Percentiles rank a stretch among this genome's conserved stretches.
Conservation (phyloP, 2,113 vertebrate species). For the Chlorodrepanis virens region DNA sequence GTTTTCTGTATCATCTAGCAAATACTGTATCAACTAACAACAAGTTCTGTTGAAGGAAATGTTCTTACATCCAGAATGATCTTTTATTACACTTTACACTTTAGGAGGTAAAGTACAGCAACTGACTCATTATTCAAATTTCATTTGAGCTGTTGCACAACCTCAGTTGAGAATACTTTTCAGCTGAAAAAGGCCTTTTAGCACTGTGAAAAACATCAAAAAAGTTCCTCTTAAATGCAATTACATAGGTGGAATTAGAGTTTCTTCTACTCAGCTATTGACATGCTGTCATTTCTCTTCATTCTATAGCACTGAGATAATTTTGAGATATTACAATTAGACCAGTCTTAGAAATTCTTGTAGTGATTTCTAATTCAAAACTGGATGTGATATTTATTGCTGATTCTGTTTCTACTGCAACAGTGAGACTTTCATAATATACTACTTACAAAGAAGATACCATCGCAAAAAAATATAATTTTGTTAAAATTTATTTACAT, state of each 20-base stretch:
- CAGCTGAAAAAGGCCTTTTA: not conserved
- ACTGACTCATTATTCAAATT: not conserved
- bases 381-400: not conserved
- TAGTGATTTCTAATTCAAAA: not conserved
- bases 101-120: not conserved
- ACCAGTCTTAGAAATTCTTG: not conserved
- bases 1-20: not conserved
- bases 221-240: not conserved
- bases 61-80: not conserved
- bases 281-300: not conserved
- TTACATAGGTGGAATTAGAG: not conserved
- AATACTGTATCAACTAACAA: not conserved
- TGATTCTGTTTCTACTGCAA: not conserved
- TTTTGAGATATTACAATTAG: not conserved
- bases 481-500: not conserved
- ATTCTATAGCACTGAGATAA: not conserved
- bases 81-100: not conserved
- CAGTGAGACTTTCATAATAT: not conserved
- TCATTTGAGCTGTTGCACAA: conserved; percentile 24
- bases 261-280: not conserved
- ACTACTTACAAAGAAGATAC: not conserved
- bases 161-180: not conserved
- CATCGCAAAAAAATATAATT: not conserved
- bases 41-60: not conserved
- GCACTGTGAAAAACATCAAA: not conserved